Conservation (phyloP, 2,797 vertebrate species). For the Emys orbicularis region DNA sequence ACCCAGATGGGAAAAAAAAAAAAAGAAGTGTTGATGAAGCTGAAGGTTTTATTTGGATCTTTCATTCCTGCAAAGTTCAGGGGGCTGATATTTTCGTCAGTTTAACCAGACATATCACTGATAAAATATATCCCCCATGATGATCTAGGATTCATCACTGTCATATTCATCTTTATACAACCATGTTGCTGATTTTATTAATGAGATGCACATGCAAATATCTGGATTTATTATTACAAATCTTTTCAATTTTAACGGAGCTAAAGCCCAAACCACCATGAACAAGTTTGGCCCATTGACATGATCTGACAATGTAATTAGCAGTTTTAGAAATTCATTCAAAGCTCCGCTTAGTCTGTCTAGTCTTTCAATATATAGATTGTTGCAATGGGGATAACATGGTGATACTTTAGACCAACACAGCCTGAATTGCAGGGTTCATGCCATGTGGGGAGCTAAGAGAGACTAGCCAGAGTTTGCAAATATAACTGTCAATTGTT, state of each 20-base stretch:
- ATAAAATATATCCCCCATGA: not conserved
- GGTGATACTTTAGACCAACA: not conserved
- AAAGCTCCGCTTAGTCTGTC: not conserved
- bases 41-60: conserved; percentile 73
- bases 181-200: not conserved
- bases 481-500: not conserved
- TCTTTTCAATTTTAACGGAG: not conserved
- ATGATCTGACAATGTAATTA: not conserved
- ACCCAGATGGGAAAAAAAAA: conserved; percentile 56
- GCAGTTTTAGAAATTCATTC: not conserved
- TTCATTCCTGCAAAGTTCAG: conserved; percentile 51
- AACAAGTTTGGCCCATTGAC: not conserved
- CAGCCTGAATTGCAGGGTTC: not conserved
- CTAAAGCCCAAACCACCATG: not conserved
- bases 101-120: conserved; percentile 14
- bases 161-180: not conserved
- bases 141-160: not conserved
- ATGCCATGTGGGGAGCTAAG: not conserved
- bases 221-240: not conserved
- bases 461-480: not conserved
- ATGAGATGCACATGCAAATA: not conserved
- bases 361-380: not conserved
- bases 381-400: not conserved
- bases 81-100: conserved; percentile 46
- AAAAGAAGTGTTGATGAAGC: conserved; percentile 66